These are phyloP conservation scores for Euura saliciscinereae DNA, from an alignment of 1,140 invertebrate species.

Conservation along the genomic window DNA sequence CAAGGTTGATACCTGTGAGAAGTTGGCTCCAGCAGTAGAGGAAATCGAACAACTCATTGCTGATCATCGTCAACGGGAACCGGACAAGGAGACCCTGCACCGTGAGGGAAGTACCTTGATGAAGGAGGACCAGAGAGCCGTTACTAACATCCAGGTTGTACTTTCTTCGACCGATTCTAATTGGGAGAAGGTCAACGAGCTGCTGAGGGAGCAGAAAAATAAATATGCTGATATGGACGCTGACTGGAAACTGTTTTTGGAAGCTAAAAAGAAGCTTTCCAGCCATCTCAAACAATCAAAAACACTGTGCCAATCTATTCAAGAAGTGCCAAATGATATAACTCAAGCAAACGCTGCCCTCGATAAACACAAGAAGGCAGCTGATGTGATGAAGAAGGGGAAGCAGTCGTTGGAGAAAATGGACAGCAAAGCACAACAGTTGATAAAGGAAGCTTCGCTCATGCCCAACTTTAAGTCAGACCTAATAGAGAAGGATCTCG, in stretches of 20 bases:
- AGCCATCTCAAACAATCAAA: slow-evolving; percentile 72
- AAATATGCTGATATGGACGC: slow-evolving; percentile 75
- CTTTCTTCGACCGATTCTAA: slow-evolving; percentile 76
- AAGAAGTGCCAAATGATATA: slow-evolving; percentile 69
- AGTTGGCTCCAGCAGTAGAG: slow-evolving; percentile 66
- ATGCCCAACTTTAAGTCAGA: slow-evolving; percentile 75
- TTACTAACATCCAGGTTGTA: slow-evolving; percentile 78
- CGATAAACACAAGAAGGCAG: slow-evolving; percentile 76
- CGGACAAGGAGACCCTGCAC: slow-evolving; percentile 66
- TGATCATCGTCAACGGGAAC: slow-evolving; percentile 58
- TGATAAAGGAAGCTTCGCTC: slow-evolving; percentile 75
- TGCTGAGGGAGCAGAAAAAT: slow-evolving; percentile 75
- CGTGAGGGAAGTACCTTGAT: slow-evolving; percentile 77
- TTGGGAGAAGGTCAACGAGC: slow-evolving; percentile 79
- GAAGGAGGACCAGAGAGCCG: slow-evolving; percentile 80
- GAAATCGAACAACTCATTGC: slow-evolving; percentile 60
- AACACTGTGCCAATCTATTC: slow-evolving; percentile 63
- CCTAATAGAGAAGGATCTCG: slow-evolving; percentile 69
- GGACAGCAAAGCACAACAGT: slow-evolving; percentile 72
- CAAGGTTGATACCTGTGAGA: slow-evolving; percentile 58
- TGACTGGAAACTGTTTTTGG: slow-evolving; percentile 77
- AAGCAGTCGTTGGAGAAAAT: slow-evolving; percentile 78
- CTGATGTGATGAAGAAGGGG: slow-evolving; percentile 75
- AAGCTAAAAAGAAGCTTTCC: slow-evolving; percentile 71
- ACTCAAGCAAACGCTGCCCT: slow-evolving; percentile 65